Evolutionary conservation across 2,797 vertebrate species (phyloP).

Genomic region (Pogoniulus pusillus): DNA sequence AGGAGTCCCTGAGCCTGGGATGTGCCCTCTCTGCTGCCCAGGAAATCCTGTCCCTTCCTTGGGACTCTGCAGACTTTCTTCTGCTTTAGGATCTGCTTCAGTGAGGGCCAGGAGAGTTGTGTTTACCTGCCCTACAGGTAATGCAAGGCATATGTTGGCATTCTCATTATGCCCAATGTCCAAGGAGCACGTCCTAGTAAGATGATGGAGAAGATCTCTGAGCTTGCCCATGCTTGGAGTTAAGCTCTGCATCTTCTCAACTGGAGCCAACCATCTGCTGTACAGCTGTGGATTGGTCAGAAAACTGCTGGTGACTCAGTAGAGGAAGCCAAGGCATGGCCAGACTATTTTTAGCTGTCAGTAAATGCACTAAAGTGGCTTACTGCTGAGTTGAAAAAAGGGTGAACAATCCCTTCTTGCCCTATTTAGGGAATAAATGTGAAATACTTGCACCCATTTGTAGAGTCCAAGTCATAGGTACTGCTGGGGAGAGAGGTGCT

Average conservation of each 20-base stretch:
- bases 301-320: slow-evolving; percentile 38
- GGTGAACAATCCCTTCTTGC: slow-evolving; percentile 43
- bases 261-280: slow-evolving; percentile 5
- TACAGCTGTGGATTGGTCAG: neutral
- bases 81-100: neutral
- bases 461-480: slow-evolving; percentile 17
- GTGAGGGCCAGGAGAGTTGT: neutral
- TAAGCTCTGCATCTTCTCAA: neutral
- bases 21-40: neutral
- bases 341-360: slow-evolving; percentile 52
- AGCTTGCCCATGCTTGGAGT: neutral
- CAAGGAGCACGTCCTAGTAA: neutral
- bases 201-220: neutral
- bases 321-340: slow-evolving; percentile 14
- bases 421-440: slow-evolving; percentile 65
- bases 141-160: neutral
- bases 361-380: slow-evolving; percentile 58
- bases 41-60: neutral
- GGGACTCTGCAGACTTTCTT: neutral
- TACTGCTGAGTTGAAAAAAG: slow-evolving; percentile 52
- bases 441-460: slow-evolving; percentile 18
- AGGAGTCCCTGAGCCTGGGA: fast-evolving
- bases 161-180: neutral
- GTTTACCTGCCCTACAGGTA: neutral
- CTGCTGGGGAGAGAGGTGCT: neutral